Evolutionary conservation across 2,888 invertebrate genomes (phyloP).

Genomic region (Lumbricus terrestris): DNA sequence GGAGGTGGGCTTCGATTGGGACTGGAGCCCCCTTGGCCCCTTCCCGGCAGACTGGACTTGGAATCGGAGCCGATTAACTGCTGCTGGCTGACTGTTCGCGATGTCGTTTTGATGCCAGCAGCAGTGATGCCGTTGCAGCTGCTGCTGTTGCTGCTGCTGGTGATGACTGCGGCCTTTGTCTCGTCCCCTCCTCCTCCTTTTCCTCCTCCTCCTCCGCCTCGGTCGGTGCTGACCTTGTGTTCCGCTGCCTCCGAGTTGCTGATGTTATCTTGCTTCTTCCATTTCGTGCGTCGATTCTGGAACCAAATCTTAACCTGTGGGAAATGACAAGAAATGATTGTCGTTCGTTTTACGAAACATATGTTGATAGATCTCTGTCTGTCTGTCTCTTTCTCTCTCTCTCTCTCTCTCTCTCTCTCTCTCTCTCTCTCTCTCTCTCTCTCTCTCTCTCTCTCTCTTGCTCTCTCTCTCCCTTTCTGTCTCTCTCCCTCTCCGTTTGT

Average conservation of each 20-base stretch:
- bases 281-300: constrained; percentile 79
- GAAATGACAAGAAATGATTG: not conserved
- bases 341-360: not conserved
- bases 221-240: constrained; percentile 66
- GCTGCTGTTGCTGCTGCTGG: constrained; percentile 37
- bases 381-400: not conserved
- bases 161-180: not conserved
- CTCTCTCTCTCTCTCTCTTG: not conserved
- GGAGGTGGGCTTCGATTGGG: not conserved
- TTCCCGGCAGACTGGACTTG: not conserved
- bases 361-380: not conserved
- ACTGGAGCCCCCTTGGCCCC: not conserved
- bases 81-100: not conserved
- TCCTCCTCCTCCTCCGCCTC: constrained; percentile 31
- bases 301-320: constrained; percentile 85
- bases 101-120: not conserved
- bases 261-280: constrained; percentile 91
- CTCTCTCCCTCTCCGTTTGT: not conserved
- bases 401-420: not conserved
- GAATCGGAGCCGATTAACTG: not conserved
- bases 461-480: not conserved
- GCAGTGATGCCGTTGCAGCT: not conserved
- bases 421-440: not conserved
- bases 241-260: constrained; percentile 84
- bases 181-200: constrained; percentile 29